Evolutionary conservation across 2,888 invertebrate genomes (phyloP).

Genomic region (Drosophila emarginata): DNA sequence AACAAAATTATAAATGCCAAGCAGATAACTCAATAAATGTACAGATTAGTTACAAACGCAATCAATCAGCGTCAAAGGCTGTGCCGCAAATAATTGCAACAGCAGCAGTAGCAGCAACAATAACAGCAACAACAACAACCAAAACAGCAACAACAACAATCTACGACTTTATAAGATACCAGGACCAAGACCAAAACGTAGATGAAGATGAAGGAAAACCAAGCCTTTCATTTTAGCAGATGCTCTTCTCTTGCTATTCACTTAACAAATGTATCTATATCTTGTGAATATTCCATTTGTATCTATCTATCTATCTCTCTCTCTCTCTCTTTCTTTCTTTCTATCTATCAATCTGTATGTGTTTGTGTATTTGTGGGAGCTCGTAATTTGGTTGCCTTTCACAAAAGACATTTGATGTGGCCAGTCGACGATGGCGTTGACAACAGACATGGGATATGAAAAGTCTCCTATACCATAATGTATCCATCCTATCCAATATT

Average conservation of each 20-base stretch:
- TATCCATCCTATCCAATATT: background rate
- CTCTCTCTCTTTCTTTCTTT: background rate
- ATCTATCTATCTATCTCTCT: background rate
- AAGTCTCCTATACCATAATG: conserved; percentile 19
- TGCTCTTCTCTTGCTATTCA: background rate
- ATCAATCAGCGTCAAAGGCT: conserved; percentile 72
- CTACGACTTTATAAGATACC: no score
- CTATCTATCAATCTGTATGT: background rate
- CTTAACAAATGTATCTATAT: background rate
- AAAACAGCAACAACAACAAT: conserved; percentile 33
- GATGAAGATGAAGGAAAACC: background rate
- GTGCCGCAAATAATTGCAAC: conserved; percentile 60
- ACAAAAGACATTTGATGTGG: conserved; percentile 73
- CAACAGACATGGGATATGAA: conserved; percentile 73
- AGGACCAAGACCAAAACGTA: background rate
- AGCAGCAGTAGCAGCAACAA: conserved; percentile 9
- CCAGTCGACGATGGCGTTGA: conserved; percentile 63
- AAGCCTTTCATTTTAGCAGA: background rate
- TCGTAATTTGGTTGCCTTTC: conserved; percentile 77
- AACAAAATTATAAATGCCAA: conserved; percentile 66
- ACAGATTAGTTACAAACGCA: conserved; percentile 74
- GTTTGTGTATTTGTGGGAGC: conserved; percentile 42
- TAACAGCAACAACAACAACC: conserved; percentile 33
- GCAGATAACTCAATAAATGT: conserved; percentile 78
- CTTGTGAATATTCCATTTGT: background rate